A percentile compares a stretch with the other conserved stretches of the same genome.
phyloP scores from a whole-genome alignment of 92 coral and sea anemone genomes.

The Palythoa grandis region DNA sequence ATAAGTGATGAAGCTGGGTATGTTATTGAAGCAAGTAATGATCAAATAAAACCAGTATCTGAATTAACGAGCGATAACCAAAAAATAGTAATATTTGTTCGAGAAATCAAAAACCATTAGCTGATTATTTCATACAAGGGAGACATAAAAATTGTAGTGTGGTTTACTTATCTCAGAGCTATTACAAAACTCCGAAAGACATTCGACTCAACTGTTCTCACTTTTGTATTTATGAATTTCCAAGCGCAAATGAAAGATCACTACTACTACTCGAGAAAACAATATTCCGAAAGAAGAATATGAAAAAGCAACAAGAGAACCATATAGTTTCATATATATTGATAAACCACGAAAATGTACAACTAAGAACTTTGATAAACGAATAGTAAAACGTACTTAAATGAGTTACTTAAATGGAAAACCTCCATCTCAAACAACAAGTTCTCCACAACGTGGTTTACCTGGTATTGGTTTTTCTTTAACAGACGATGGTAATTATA shows the following conservation, averaged over 20 bases:
- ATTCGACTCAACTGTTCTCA: slow-evolving; percentile 24
- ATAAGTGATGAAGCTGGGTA: neutral
- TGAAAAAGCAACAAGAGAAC: neutral
- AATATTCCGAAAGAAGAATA: neutral
- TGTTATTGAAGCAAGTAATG: neutral
- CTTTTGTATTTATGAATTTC: slow-evolving; percentile 22
- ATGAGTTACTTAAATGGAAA: no score
- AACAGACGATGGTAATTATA: no score
- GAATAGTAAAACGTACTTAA: no score
- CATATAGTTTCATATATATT: neutral
- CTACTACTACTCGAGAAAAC: slow-evolving; percentile 3
- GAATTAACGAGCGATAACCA: neutral
- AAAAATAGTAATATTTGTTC: neutral
- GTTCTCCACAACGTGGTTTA: no score
- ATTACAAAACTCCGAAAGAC: neutral
- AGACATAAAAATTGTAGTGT: slow-evolving; percentile 15
- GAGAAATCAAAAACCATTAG: neutral
- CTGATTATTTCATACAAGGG: neutral
- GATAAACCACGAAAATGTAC: neutral
- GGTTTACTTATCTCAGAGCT: neutral
- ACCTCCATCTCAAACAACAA: no score
- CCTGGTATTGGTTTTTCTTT: no score
- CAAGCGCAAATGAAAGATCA: neutral
- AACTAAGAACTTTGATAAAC: no score
- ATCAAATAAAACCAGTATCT: neutral